phyloP scores from a whole-genome alignment of 2,113 vertebrate genomes.

The Cyanoramphus novaezelandiae region DNA sequence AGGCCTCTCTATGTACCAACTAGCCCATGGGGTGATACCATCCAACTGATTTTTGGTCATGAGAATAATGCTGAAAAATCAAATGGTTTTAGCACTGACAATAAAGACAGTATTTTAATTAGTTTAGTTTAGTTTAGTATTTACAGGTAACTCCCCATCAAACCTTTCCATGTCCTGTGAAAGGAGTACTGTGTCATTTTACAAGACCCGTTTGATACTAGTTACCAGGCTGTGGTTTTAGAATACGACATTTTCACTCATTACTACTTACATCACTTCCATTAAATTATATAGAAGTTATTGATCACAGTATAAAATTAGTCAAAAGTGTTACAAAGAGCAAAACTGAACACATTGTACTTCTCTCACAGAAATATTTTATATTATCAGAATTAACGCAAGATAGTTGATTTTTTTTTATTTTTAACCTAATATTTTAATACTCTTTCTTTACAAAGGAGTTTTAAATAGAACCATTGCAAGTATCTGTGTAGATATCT shows the following conservation, averaged over 20 bases:
- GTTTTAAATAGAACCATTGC: background rate
- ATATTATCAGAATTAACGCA: background rate
- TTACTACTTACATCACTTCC: background rate
- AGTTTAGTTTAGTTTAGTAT: background rate
- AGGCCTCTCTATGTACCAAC: rapidly evolving
- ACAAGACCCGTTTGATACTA: background rate
- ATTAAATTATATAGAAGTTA: background rate
- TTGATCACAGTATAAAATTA: background rate
- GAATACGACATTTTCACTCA: background rate
- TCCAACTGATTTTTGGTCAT: background rate
- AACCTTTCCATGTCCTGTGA: background rate
- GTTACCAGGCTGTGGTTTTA: background rate
- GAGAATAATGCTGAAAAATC: background rate
- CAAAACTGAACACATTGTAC: background rate
- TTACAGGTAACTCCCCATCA: background rate
- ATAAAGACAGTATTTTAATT: background rate
- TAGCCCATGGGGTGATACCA: background rate
- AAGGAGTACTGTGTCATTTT: background rate
- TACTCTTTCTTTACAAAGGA: background rate
- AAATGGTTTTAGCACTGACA: background rate
- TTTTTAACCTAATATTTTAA: background rate
- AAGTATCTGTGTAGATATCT: background rate
- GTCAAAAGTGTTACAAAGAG: background rate
- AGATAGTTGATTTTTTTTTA: background rate
- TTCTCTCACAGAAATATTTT: background rate